phyloP scores from a whole-genome alignment of 2,113 vertebrate species.

The Rhegmatorhina hoffmannsi region DNA sequence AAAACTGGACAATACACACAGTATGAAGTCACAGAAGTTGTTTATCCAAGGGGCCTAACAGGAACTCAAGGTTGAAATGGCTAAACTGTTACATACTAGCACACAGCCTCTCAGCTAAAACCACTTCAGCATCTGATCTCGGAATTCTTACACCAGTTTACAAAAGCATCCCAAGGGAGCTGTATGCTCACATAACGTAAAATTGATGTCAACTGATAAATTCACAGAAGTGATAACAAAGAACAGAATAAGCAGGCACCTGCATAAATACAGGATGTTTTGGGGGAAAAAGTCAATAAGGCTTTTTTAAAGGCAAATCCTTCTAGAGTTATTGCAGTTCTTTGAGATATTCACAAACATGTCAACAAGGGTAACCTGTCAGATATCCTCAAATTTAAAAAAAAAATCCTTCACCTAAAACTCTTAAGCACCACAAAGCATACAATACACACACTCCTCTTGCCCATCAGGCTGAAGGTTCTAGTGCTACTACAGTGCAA shows the following conservation, averaged over 20 bases:
- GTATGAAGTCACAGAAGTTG: conserved; percentile 35
- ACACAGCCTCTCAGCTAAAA: not conserved
- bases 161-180: not conserved
- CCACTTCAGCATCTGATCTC: not conserved
- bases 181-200: not conserved
- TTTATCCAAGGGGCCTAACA: conserved; percentile 36
- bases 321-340: not conserved
- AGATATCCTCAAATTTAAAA: not conserved
- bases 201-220: not conserved
- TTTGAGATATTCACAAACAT: not conserved
- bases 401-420: not conserved
- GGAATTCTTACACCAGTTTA: not conserved
- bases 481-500: not conserved
- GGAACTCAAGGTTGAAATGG: conserved; percentile 2
- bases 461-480: not conserved
- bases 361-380: not conserved
- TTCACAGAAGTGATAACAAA: not conserved
- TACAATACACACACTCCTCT: not conserved
- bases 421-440: not conserved
- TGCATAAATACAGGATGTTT: conserved; percentile 8
- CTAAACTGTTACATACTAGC: not conserved
- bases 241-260: not conserved
- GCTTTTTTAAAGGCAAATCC: not conserved
- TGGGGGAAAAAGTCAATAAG: not conserved
- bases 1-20: conserved; percentile 26